phyloP scores from a whole-genome alignment of 2,113 vertebrate genomes.

The Cryptomyrus ogoouensis region DNA sequence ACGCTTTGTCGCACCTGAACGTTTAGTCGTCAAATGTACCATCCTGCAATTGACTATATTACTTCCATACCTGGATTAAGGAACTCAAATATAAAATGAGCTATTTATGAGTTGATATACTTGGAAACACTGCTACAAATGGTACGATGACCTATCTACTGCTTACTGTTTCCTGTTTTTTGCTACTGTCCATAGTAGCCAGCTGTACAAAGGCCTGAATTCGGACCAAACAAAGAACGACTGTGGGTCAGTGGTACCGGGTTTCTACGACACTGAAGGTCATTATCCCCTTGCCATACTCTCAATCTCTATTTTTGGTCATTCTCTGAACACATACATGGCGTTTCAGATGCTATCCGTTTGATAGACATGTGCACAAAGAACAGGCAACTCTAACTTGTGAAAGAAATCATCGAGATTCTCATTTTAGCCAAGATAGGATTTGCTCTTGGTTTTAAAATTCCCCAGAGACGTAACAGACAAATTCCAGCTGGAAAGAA shows the following conservation, averaged over 20 bases:
- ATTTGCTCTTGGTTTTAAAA: slow-evolving; percentile 29
- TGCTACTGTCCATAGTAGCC: slow-evolving; percentile 55
- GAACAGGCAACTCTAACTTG: slow-evolving; percentile 61
- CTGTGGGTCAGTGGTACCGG: slow-evolving; percentile 48
- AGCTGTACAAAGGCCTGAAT: slow-evolving; percentile 56
- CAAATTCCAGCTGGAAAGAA: slow-evolving; percentile 57
- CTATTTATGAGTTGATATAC: slow-evolving; percentile 45
- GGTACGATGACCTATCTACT: slow-evolving; percentile 40
- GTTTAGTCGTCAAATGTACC: neutral
- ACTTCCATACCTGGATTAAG: slow-evolving; percentile 21
- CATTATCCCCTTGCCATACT: slow-evolving; percentile 58
- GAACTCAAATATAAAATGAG: slow-evolving; percentile 14
- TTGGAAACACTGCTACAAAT: slow-evolving; percentile 48
- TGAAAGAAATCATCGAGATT: slow-evolving; percentile 64
- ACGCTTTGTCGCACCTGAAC: neutral
- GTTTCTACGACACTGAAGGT: slow-evolving; percentile 63
- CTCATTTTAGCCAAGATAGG: slow-evolving; percentile 63
- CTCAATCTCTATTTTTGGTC: slow-evolving; percentile 66
- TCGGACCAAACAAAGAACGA: slow-evolving; percentile 41
- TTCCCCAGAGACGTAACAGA: slow-evolving; percentile 62
- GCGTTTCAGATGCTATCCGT: slow-evolving; percentile 53
- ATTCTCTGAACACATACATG: slow-evolving; percentile 64
- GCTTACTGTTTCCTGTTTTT: slow-evolving; percentile 48
- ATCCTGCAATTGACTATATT: neutral
- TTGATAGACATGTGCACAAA: slow-evolving; percentile 65